These are phyloP conservation scores for Caenorhabditis uteleia DNA, from an alignment of 2,888 invertebrate genomes.

Conservation along the genomic window DNA sequence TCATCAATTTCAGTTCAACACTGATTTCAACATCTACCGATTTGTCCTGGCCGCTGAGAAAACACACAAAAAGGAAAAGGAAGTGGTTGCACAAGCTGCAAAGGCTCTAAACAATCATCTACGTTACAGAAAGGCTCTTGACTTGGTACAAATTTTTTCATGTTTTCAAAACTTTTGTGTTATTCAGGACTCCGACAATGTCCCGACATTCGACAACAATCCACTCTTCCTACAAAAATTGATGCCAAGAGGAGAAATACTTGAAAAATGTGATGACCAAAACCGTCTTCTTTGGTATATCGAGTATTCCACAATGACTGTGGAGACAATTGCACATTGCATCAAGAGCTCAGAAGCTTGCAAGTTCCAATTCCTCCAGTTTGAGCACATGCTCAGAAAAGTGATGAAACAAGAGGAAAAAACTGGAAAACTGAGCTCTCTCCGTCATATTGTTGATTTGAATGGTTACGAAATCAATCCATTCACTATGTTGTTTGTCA, in stretches of 20 bases:
- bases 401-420: slow-evolving; percentile 66
- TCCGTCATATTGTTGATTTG: slow-evolving; percentile 67
- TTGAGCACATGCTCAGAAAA: slow-evolving; percentile 65
- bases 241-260: slow-evolving; percentile 63
- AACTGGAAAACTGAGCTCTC: slow-evolving; percentile 61
- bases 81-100: slow-evolving; percentile 62
- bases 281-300: slow-evolving; percentile 68
- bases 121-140: slow-evolving; percentile 60
- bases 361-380: slow-evolving; percentile 68
- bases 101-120: slow-evolving; percentile 67
- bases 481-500: slow-evolving; percentile 68
- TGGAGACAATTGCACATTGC: slow-evolving; percentile 67
- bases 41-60: slow-evolving; percentile 65
- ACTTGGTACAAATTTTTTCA: slow-evolving; percentile 48
- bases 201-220: slow-evolving; percentile 64
- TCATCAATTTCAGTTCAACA: slow-evolving; percentile 68
- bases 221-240: slow-evolving; percentile 59
- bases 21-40: slow-evolving; percentile 69
- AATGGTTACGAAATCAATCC: slow-evolving; percentile 68
- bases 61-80: slow-evolving; percentile 53
- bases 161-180: neutral
- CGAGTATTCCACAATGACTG: slow-evolving; percentile 66
- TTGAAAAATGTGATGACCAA: slow-evolving; percentile 46
- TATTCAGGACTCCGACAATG: slow-evolving; percentile 55
- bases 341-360: slow-evolving; percentile 62